These are phyloP conservation scores for Habrosyne pyritoides DNA, from an alignment of 2,888 invertebrate genomes.

Conservation along the genomic window DNA sequence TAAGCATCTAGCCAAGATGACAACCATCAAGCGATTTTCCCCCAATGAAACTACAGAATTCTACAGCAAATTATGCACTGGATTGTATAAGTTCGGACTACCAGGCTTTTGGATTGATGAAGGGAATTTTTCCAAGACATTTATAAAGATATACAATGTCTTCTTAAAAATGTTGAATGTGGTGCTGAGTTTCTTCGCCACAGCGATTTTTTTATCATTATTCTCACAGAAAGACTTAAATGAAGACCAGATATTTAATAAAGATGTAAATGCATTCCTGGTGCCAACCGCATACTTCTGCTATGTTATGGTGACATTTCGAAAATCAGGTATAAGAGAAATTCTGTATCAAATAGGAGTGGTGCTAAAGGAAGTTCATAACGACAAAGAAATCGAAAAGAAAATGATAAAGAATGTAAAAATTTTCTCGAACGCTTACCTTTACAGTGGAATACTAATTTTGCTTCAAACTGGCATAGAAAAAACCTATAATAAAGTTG, in stretches of 20 bases:
- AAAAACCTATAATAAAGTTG: too few species aligned
- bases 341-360: conserved; percentile 39
- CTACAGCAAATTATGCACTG: conserved; percentile 20
- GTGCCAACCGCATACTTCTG: background rate
- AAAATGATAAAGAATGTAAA: conserved; percentile 46
- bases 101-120: conserved; percentile 49
- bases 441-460: conserved; percentile 24
- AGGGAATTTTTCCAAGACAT: conserved; percentile 25
- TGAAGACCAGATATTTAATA: conserved; percentile 40
- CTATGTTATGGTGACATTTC: conserved; percentile 27
- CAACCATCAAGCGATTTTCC: background rate
- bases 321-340: conserved; percentile 23
- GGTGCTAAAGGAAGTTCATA: conserved; percentile 42
- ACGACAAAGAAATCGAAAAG: conserved; percentile 47
- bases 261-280: conserved; percentile 22
- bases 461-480: too few species aligned
- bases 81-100: conserved; percentile 17
- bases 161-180: conserved; percentile 28
- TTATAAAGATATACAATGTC: conserved; percentile 21
- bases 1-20: background rate
- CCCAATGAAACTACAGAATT: conserved; percentile 18
- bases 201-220: conserved; percentile 36
- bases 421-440: conserved; percentile 32
- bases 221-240: conserved; percentile 42
- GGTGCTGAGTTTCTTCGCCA: conserved; percentile 30